Percentiles rank a stretch among this genome's conserved stretches.
Conservation (phyloP, 2,797 vertebrate genomes). For the Xerus rutilus region DNA sequence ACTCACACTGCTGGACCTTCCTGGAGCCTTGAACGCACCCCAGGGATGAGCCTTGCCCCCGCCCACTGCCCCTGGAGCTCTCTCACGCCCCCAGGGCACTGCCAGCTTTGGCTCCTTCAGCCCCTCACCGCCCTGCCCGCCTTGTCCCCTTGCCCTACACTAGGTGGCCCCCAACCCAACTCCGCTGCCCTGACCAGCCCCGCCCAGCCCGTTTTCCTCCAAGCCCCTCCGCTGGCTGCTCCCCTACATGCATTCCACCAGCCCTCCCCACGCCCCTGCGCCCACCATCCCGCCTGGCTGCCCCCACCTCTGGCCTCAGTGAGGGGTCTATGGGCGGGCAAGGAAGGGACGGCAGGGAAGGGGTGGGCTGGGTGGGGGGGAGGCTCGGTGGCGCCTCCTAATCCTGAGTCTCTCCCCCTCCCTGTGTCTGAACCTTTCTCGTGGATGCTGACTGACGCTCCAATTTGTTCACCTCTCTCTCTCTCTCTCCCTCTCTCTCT, state of each 20-base stretch:
- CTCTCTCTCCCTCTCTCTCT: slow-evolving; percentile 42
- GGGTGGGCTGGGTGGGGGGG: slow-evolving; percentile 39
- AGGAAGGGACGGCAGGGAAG: neutral
- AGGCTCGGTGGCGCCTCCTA: slow-evolving; percentile 71
- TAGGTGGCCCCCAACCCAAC: neutral
- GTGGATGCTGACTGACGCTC: slow-evolving; percentile 70
- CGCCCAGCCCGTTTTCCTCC: neutral
- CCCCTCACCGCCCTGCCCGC: neutral
- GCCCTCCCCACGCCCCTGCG: slow-evolving; percentile 43
- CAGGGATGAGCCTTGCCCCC: neutral
- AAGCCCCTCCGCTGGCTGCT: slow-evolving; percentile 51
- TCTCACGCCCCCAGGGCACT: neutral
- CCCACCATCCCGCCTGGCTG: slow-evolving; percentile 75
- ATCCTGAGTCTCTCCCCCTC: slow-evolving; percentile 74
- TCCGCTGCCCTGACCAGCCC: neutral
- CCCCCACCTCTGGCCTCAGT: slow-evolving; percentile 66
- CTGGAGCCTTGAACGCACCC: neutral
- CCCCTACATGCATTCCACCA: slow-evolving; percentile 58
- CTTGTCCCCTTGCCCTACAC: neutral
- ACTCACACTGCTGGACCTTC: neutral
- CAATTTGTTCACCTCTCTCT: slow-evolving; percentile 88
- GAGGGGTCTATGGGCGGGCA: neutral
- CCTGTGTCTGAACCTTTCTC: slow-evolving; percentile 74
- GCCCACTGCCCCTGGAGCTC: neutral
- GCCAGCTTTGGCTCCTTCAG: neutral